Evolutionary conservation across 2,888 invertebrate species (phyloP).

Genomic region (Diarsia brunnea): DNA sequence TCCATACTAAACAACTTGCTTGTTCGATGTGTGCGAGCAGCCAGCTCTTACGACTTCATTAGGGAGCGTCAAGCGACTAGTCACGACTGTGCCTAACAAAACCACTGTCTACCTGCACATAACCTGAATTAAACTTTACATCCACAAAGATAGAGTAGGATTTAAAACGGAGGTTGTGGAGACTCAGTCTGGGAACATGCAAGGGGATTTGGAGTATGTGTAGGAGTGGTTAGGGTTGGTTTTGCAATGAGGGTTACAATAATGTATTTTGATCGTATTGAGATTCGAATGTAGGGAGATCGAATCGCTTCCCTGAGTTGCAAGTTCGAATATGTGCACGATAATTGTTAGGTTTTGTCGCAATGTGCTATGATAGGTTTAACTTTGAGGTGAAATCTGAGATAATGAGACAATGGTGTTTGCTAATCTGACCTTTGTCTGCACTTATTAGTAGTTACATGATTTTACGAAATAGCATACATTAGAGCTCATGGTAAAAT

Average conservation of each 20-base stretch:
- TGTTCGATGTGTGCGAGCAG: conserved; percentile 67
- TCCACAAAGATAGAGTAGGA: background rate
- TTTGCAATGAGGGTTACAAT: conserved; percentile 24
- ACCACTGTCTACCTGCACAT: conserved; percentile 43
- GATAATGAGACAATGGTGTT: background rate
- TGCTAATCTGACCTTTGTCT: conserved; percentile 2
- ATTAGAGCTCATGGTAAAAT: background rate
- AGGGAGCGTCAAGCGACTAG: conserved; percentile 82
- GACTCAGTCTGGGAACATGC: background rate
- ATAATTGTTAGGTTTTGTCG: conserved; percentile 67
- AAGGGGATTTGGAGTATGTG: conserved; percentile 1
- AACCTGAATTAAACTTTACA: conserved; percentile 28
- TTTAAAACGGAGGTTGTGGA: background rate
- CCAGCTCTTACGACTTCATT: conserved; percentile 85
- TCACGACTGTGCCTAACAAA: conserved; percentile 79
- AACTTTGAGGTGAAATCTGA: conserved; percentile 29
- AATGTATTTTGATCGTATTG: conserved; percentile 65
- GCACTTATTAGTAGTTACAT: background rate
- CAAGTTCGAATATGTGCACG: conserved; percentile 67
- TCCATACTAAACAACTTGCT: conserved; percentile 61
- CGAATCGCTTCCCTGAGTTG: conserved; percentile 67
- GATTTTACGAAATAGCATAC: background rate
- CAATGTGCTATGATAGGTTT: conserved; percentile 57
- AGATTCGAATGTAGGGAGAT: conserved; percentile 66
- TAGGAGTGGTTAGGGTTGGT: rapidly evolving